Base-by-base conservation (phyloP, 2,113 vertebrate species). In the Lepisosteus osseus region DNA sequence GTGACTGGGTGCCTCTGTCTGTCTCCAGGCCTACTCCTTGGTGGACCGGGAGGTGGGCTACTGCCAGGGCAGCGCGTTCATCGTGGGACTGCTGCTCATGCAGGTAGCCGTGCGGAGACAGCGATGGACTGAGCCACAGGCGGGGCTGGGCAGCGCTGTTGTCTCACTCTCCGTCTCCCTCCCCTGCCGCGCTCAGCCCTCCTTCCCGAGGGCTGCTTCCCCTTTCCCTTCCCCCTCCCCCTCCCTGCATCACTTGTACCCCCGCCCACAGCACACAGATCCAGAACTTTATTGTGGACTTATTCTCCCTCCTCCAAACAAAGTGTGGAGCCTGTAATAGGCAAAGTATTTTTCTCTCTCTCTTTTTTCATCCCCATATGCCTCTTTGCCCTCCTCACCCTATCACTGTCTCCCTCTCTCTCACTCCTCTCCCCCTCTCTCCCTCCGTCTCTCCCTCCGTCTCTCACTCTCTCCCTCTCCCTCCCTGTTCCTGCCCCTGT, bases 21-120 rank as follows among this genome's bases (percentile, higher is more conserved):
- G 14, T 59, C 1, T 14, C 7, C 83, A 97, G 96, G 96, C 96
- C 0, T 98, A 98, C 71, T 98, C 96, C 0, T 86, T 98, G 78
- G 95, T 98, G 77, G 96, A 98, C 79, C 90, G 96, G 17, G 96
- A 98, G 74, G 96, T 98, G 54, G 95, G 96, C 9, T 98, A 98
- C 89, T 98, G 96, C 88, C 96, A 98, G 45, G 96, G 96, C 70
- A 98, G 96, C 0, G 96, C 96, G 15, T 98, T 98, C 86, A 98
- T 98, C n/a, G 96, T 97, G 69, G 96, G 96, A 15, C 89, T 98
- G 14, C 92, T 98, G 14, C 92, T 98, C 3, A 98, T 98, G 96
- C 96, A 97, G 94, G 95, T 97, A 80, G 77, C 68, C 47, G 8
- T n/a, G 8, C 13, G 29, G 29, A 29, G 29, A 29, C 29, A 29